phyloP scores from a whole-genome alignment of 2,113 vertebrate genomes.

The Cavia porcellus region DNA sequence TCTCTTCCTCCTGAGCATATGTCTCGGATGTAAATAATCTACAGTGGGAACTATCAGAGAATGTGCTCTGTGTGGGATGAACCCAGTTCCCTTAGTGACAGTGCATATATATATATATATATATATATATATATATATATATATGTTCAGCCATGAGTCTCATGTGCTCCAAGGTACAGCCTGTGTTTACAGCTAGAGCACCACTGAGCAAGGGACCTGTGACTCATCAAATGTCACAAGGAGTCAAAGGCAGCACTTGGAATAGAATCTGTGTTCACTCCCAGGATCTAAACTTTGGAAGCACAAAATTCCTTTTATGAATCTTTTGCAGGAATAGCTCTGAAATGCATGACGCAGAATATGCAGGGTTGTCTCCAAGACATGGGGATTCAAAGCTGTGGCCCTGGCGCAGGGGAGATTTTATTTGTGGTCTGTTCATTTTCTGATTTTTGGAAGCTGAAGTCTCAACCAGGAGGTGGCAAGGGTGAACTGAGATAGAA shows the following conservation, averaged over 20 bases:
- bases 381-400: background rate
- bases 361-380: background rate
- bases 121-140: background rate
- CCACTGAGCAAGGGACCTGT: background rate
- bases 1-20: conserved; percentile 65
- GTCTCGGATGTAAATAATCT: conserved; percentile 78
- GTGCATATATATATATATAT: background rate
- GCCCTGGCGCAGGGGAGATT: background rate
- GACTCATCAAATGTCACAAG: background rate
- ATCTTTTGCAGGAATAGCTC: background rate
- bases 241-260: background rate
- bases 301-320: background rate
- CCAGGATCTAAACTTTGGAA: background rate
- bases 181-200: background rate
- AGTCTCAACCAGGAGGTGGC: background rate
- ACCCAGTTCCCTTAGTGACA: conserved; percentile 64
- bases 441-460: conserved; percentile 9
- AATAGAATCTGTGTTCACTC: conserved; percentile 32
- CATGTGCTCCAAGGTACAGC: background rate
- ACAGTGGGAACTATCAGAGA: conserved; percentile 47
- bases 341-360: background rate
- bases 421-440: background rate
- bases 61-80: conserved; percentile 62
- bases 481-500: background rate
- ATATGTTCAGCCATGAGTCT: background rate